Evolutionary conservation across 2,113 vertebrate species (phyloP), one percentile per base, ranked within the genome.

Genomic region (Dissostichus mawsoni): DNA sequence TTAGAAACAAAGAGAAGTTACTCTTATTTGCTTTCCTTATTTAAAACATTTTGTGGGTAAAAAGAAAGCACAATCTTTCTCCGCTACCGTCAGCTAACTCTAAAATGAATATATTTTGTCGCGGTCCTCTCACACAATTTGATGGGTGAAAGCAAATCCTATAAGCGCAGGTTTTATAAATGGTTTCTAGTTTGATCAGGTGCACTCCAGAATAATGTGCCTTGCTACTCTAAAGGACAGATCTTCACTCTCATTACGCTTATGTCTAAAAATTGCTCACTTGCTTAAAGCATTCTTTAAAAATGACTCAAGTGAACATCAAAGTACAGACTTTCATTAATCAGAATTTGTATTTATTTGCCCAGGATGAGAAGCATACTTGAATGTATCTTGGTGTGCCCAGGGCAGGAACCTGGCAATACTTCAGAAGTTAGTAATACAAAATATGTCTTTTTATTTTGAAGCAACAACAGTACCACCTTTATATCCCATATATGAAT

Each of bases 211-310:
- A 69, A 59, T 55, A 59, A 36, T 73, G 48, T 67, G 25, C 61
- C 66, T 71, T 8, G 17, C 64, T 53, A 25, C 36, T 25, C 9
- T 68, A 57, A 76, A 68, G 48, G 50, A 72, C 67, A 72, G 16
- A 68, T 81, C n/a, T 64, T 68, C 73, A 29, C 48, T 14, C 13
- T 74, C 41, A 62, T 65, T 67, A 65, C 47, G 76, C 66, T 76
- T 6, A 44, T 55, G 45, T 70, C 29, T 63, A 80, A 72, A 76
- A 68, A 72, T 10, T 58, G 20, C 48, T 67, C 36, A 25, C 59
- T 71, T 66, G 50, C 52, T n/a, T n/a, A 4, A 36, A 55, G 29
- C 1, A 0, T 58, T 81, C 45, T 73, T 63, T 23, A 18, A 73
- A 81, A 67, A 72, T 66, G 1, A 55, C 41, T 71, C 23, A 79